Base-by-base conservation (phyloP, 2,888 invertebrate genomes). In the Cantharis rustica region DNA sequence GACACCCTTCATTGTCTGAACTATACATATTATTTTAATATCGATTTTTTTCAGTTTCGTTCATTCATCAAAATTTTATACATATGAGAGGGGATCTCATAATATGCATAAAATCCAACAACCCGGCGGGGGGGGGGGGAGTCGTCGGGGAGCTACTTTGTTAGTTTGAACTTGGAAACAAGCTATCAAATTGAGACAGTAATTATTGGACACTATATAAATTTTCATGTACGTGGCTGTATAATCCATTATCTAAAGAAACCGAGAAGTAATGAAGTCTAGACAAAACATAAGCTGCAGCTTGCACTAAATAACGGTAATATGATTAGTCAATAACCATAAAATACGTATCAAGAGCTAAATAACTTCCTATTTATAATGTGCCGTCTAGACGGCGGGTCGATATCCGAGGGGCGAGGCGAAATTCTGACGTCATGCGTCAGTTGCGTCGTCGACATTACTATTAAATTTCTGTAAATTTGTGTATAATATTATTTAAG, bases 341-440 rank as follows among this genome's bases (percentile, higher is more conserved):
- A 84, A 84, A 84, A 82, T 81, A 81, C 82, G 84, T 84, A 84
- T 84, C 81, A 82, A 83, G 79, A 78, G 76, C 79, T 82, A 80
- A 82, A 85, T 82, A 84, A 84, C 84, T 85, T 85, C 85, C 85
- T 85, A 84, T 85, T 85, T 84, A 84, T 85, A 85, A 85, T 84
- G 82, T 81, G 81, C 80, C 81, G 85, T 85, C 85, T 85, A 85
- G 85, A 85, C 84, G 81, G 81, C 81, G 78, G 80, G 79, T 81
- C 81, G 80, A 81, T 81, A 80, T 76, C 72, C 73, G 75, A 77
- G 79, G 75, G 80, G 75, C 79, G 79, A 77, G 79, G 78, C 79
- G 75, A 61, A 63, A 71, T 27, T 68, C 72, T 78, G 78, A 78
- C 75, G 78, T 75, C 78, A 47, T 47, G 47, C 47, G 47, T 47